A percentile compares a stretch with the other conserved stretches of the same genome.
phyloP scores from a whole-genome alignment of 2,113 vertebrate genomes.

The Sturnus vulgaris region DNA sequence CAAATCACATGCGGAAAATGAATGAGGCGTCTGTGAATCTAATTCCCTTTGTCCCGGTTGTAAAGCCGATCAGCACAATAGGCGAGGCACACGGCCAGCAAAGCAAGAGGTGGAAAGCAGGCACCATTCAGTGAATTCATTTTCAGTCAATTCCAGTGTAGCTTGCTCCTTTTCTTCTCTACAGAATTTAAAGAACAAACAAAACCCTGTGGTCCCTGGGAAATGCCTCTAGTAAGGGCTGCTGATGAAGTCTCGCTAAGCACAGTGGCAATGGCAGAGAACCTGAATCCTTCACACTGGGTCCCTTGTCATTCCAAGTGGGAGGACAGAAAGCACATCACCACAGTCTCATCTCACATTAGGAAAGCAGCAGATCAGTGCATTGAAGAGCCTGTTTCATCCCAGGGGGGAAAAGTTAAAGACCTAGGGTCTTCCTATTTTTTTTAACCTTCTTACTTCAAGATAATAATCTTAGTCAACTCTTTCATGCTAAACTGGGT shows the following conservation, averaged over 20 bases:
- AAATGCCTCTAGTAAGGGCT: background rate
- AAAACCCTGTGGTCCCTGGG: background rate
- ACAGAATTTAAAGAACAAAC: slow-evolving; percentile 32
- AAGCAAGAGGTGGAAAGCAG: slow-evolving; percentile 45
- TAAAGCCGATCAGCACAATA: slow-evolving; percentile 35
- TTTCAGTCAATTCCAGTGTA: background rate
- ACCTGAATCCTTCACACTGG: background rate
- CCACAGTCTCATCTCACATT: background rate
- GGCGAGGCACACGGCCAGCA: slow-evolving; percentile 46
- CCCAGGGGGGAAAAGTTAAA: background rate
- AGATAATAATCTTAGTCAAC: background rate
- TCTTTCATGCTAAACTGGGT: background rate
- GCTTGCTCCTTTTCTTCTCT: slow-evolving; percentile 30
- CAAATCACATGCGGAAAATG: slow-evolving; percentile 10
- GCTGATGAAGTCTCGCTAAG: background rate
- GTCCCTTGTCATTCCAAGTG: background rate
- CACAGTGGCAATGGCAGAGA: background rate
- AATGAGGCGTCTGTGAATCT: slow-evolving; percentile 22
- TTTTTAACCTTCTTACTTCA: background rate
- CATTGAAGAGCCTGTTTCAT: background rate
- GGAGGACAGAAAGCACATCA: background rate
- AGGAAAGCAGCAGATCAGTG: background rate
- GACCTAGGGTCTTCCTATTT: background rate
- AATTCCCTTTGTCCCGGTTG: slow-evolving; percentile 57
- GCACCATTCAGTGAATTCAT: slow-evolving; percentile 22